Conservation (phyloP, 2,888 invertebrate genomes). For the Rhodophaea formosa region DNA sequence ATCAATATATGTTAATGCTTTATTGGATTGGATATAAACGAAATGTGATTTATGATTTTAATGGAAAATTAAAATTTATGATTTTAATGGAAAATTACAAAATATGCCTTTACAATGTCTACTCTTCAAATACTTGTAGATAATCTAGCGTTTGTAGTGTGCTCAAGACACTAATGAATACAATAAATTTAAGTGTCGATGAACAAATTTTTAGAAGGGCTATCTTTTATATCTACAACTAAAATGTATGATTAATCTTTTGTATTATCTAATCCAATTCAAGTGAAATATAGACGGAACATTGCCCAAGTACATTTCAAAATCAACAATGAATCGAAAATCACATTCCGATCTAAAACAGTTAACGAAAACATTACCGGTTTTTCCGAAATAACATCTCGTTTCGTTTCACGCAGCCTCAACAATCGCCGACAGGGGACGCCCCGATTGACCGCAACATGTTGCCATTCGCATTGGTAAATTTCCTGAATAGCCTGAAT, state of each 20-base stretch:
- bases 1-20: background rate
- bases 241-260: too few relatives aligned
- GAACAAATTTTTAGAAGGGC: too few relatives aligned
- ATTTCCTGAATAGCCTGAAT: slow-evolving; percentile 78
- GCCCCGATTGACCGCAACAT: slow-evolving; percentile 68
- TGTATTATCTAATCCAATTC: too few relatives aligned
- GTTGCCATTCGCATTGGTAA: slow-evolving; percentile 79
- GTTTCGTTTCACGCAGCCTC: slow-evolving; percentile 55
- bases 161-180: too few relatives aligned
- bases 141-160: too few relatives aligned
- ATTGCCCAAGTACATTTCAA: background rate
- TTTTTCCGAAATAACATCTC: slow-evolving; percentile 13
- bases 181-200: too few relatives aligned
- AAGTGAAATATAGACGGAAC: too few relatives aligned
- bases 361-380: slow-evolving; percentile 12
- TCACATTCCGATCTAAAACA: slow-evolving; percentile 14
- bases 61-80: background rate
- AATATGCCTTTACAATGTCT: too few relatives aligned
- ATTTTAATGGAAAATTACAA: background rate
- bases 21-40: background rate
- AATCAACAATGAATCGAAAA: slow-evolving; percentile 8
- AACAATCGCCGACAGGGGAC: slow-evolving; percentile 71
- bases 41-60: background rate
- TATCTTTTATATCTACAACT: too few relatives aligned
- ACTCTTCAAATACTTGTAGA: too few relatives aligned